Percentiles rank a stretch among this genome's conserved stretches.
phyloP scores from a whole-genome alignment of 92 coral and sea anemone genomes.

The Palythoa caribaeorum region DNA sequence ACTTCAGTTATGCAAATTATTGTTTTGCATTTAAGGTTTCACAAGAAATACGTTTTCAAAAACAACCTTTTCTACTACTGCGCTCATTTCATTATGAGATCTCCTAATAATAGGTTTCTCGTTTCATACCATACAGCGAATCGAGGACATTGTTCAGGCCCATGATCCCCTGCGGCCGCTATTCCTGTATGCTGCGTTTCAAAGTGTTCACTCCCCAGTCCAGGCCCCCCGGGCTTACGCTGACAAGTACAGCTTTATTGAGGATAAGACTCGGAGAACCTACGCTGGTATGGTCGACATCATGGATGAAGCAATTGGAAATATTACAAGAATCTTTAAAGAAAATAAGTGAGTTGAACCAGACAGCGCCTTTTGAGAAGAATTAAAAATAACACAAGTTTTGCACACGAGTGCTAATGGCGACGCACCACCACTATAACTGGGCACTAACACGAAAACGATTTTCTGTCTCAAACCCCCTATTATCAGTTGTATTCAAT shows the following conservation, averaged over 20 bases:
- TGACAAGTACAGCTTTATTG: slow-evolving; percentile 74
- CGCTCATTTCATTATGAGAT: too few relatives aligned
- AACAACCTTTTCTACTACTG: too few relatives aligned
- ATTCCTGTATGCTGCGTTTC: slow-evolving; percentile 82
- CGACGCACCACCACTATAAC: too few relatives aligned
- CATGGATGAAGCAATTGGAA: slow-evolving; percentile 90
- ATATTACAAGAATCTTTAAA: slow-evolving; percentile 72
- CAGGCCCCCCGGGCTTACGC: slow-evolving; percentile 74
- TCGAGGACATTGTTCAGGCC: slow-evolving; percentile 58
- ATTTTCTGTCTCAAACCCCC: too few relatives aligned
- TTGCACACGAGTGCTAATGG: background rate
- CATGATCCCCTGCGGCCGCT: slow-evolving; percentile 71
- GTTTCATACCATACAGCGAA: slow-evolving; percentile 47
- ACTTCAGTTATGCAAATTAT: too few relatives aligned
- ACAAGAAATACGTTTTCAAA: too few relatives aligned
- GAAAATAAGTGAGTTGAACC: slow-evolving; percentile 62
- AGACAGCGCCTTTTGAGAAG: background rate
- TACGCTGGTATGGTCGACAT: slow-evolving; percentile 88
- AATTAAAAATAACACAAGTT: background rate
- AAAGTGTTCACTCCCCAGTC: slow-evolving; percentile 83
- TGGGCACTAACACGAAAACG: too few relatives aligned
- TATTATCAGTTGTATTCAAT: too few relatives aligned
- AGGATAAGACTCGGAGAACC: slow-evolving; percentile 70
- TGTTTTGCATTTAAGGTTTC: too few relatives aligned
- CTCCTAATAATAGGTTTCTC: too few relatives aligned